Percentiles rank a stretch among this genome's conserved stretches.
These are phyloP conservation scores for Numida meleagris DNA, from an alignment of 2,113 vertebrate genomes.

Conservation along the genomic window DNA sequence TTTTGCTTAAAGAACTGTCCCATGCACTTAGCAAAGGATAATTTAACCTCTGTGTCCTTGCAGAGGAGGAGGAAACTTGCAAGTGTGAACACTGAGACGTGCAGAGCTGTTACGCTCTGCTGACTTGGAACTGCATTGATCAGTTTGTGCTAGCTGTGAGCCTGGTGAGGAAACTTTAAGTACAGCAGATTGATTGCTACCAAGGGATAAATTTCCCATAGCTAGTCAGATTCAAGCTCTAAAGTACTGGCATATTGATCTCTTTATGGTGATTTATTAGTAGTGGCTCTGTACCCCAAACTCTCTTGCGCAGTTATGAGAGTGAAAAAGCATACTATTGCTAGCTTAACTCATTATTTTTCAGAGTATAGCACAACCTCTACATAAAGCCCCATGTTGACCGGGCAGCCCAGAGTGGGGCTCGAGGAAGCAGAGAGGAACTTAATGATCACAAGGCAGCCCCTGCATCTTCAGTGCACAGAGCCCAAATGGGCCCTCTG, in stretches of 20 bases:
- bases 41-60: constrained; percentile 6
- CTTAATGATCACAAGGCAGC: neutral
- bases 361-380: neutral
- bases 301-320: neutral
- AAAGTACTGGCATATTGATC: constrained; percentile 52
- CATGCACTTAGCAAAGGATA: neutral
- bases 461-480: neutral
- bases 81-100: neutral
- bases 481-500: neutral
- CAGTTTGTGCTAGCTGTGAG: constrained; percentile 40
- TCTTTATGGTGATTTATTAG: constrained; percentile 46
- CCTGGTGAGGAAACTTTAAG: constrained; percentile 49
- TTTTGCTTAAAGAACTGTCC: neutral
- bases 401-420: neutral
- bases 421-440: neutral
- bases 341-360: neutral
- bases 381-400: neutral
- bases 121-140: constrained; percentile 56
- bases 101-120: neutral
- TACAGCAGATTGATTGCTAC: constrained; percentile 57
- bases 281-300: constrained; percentile 29
- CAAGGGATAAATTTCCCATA: constrained; percentile 45
- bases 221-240: constrained; percentile 25
- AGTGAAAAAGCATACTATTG: neutral
- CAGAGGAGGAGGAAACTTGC: neutral